A percentile compares a stretch with the other conserved stretches of the same genome.
Evolutionary conservation across 2,113 vertebrate genomes (phyloP).

Genomic region (Notarius lentiginosus): DNA sequence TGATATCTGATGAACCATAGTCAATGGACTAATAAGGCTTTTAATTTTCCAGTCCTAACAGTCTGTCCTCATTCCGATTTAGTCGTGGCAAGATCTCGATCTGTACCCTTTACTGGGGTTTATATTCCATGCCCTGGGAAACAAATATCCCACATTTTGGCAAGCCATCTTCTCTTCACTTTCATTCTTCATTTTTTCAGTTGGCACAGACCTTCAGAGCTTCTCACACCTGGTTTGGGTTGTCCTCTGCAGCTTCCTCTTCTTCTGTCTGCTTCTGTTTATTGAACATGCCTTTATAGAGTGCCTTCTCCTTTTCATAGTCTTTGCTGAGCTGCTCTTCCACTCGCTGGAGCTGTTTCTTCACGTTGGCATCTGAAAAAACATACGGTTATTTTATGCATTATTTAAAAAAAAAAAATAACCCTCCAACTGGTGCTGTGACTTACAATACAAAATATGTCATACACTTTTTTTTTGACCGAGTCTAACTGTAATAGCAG

Average conservation of each 20-base stretch:
- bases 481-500: not conserved
- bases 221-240: constrained; percentile 48
- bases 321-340: constrained; percentile 78
- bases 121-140: constrained; percentile 6
- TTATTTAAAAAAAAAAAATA: not conserved
- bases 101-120: constrained; percentile 15
- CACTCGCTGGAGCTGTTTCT: constrained; percentile 77
- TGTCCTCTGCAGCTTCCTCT: constrained; percentile 42
- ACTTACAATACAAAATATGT: not conserved
- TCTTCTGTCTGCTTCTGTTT: constrained; percentile 51
- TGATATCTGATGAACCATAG: constrained; percentile 4
- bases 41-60: not conserved
- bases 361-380: constrained; percentile 78
- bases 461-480: not conserved
- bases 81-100: not conserved
- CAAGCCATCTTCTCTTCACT: not conserved
- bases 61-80: not conserved
- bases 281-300: constrained; percentile 85
- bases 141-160: constrained; percentile 22
- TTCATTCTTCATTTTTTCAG: not conserved
- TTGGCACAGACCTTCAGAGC: constrained; percentile 37
- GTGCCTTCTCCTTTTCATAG: constrained; percentile 78
- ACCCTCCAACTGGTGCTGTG: not conserved
- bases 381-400: not conserved
- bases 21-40: constrained; percentile 16